A percentile compares a stretch with the other conserved stretches of the same genome.
phyloP scores from a whole-genome alignment of 1,140 invertebrate species.

The Heliconius melpomene region DNA sequence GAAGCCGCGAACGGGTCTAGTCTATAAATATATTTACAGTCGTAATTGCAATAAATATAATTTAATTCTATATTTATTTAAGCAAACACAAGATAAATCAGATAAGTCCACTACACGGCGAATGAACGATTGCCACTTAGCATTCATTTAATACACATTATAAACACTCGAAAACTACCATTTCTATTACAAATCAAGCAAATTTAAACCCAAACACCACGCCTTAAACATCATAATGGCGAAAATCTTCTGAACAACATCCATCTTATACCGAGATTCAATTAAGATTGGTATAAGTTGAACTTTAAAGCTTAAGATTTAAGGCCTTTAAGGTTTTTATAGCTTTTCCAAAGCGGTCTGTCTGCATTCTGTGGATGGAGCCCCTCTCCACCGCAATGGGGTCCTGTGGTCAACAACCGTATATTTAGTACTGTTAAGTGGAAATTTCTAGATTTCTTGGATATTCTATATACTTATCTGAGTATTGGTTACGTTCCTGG shows the following conservation, averaged over 20 bases:
- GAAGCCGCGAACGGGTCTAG: no score
- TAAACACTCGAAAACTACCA: conserved; percentile 14
- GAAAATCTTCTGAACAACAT: not conserved
- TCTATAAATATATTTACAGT: no score
- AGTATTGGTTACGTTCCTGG: not conserved
- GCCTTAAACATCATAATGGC: not conserved
- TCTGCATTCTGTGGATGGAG: conserved; percentile 35
- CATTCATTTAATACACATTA: conserved; percentile 16
- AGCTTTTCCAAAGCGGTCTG: conserved; percentile 29
- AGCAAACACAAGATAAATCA: not conserved
- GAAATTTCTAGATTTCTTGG: conserved; percentile 1
- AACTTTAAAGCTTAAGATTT: conserved; percentile 9
- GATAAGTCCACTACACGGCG: conserved; percentile 10
- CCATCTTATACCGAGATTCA: conserved; percentile 14
- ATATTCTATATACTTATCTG: not conserved
- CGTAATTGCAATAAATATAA: not conserved
- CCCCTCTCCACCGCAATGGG: conserved; percentile 32
- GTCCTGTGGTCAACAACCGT: conserved; percentile 35
- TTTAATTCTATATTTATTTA: not conserved
- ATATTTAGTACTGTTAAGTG: conserved; percentile 41
- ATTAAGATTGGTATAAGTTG: conserved; percentile 4
- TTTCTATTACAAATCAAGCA: not conserved
- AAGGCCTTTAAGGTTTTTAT: conserved; percentile 17
- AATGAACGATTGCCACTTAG: conserved; percentile 14
- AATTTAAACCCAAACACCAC: not conserved